Conservation (phyloP, 2,113 vertebrate genomes). For the Excalfactoria chinensis region DNA sequence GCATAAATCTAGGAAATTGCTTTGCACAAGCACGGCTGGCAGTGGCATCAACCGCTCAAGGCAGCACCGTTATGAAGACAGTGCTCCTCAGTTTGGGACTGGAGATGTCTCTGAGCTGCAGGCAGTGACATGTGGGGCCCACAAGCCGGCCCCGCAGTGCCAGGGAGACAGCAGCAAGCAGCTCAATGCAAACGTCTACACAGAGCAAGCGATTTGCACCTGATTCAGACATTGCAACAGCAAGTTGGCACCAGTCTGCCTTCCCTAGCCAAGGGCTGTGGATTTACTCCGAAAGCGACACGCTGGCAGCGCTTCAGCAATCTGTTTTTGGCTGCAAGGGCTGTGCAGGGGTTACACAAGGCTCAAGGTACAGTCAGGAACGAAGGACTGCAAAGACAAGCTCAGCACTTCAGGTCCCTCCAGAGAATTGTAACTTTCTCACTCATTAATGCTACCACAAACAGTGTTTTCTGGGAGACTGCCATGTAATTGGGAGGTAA, state of each 20-base stretch:
- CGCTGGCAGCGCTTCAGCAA: not conserved
- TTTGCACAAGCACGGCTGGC: not conserved
- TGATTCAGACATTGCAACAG: not conserved
- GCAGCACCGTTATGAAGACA: not conserved
- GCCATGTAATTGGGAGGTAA: not conserved
- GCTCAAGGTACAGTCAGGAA: not conserved
- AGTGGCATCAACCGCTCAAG: not conserved
- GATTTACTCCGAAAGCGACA: not conserved
- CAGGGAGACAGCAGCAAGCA: not conserved
- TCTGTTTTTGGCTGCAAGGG: not conserved
- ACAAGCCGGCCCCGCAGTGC: fast-evolving
- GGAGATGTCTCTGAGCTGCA: not conserved
- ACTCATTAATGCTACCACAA: not conserved
- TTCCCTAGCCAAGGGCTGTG: not conserved
- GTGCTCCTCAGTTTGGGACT: not conserved
- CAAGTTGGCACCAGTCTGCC: not conserved
- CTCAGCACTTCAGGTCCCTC: not conserved
- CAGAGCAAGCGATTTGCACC: not conserved
- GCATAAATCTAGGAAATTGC: not conserved
- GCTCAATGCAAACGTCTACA: not conserved
- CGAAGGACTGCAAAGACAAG: not conserved
- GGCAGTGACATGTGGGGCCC: fast-evolving
- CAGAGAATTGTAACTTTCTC: not conserved
- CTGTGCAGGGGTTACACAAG: fast-evolving
- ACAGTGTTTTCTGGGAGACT: not conserved